Evolutionary conservation across 2,888 invertebrate species (phyloP), one percentile per base, ranked within the genome.

Genomic region (Drosophila pseudotalamancana): DNA sequence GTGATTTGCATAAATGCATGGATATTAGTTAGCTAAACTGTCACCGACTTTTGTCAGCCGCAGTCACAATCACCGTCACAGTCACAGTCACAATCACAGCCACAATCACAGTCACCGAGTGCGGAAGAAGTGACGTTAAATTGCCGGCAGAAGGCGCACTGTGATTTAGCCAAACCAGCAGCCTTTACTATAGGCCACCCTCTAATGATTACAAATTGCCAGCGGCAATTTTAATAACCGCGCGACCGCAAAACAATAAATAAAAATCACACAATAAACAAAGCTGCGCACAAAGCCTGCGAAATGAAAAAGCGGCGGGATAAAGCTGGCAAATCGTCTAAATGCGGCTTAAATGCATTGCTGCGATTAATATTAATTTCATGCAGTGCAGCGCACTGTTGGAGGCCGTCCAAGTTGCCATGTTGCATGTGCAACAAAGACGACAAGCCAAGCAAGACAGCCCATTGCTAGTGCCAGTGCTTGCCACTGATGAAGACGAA

Each of bases 161-260:
- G 27, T 21, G 32, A 11, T 37, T 14, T 27, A 25, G 23, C 19
- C 6, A 34, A 16, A 25, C 19, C 50, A 27, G 16, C 23, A 11
- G n/a, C 16, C 37, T 11, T 19, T 19, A 27, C 18, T 34, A 9
- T 40, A 40, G 21, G 25, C 19, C 39, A 31, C 32, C 43, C 51
- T 59, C 74, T 86, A 86, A 83, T 86, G 84, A 83, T 83, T 86
- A 86, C 83, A 83, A 86, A 83, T 86, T 83, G 87, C 81, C 66
- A 69, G 81, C 72, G 69, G 86, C 70, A 77, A n/a, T 83, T 85
- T 83, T 83, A 86, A 83, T 86, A 86, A 86, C 73, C 72, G 71
- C 64, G 56, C 72, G 66, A 83, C 77, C 77, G 68, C 74, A 79
- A 68, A 71, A 77, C 68, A 86, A 86, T 83, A 86, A 86, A 86